Conservation (phyloP, 2,113 vertebrate genomes). For the Pionites leucogaster region DNA sequence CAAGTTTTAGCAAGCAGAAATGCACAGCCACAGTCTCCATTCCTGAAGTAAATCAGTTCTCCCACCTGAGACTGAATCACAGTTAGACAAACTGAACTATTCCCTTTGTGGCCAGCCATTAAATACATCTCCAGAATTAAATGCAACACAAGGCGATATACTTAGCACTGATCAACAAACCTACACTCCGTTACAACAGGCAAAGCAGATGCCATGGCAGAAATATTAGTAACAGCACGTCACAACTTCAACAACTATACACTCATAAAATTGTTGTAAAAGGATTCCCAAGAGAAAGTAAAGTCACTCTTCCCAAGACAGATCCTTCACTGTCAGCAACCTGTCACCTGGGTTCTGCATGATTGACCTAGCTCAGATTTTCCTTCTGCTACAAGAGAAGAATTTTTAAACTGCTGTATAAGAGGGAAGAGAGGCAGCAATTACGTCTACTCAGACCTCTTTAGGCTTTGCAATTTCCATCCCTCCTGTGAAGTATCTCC, state of each 20-base stretch:
- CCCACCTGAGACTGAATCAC: constrained; percentile 15
- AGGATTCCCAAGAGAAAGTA: not conserved
- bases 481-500: not conserved
- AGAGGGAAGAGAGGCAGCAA: not conserved
- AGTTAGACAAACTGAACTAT: not conserved
- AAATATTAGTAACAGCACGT: not conserved
- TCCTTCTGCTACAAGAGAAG: not conserved
- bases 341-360: not conserved
- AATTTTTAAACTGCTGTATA: not conserved
- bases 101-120: not conserved
- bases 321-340: not conserved
- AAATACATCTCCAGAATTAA: not conserved
- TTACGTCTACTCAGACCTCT: not conserved
- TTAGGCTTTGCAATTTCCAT: not conserved
- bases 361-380: not conserved
- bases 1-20: not conserved
- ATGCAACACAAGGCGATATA: not conserved
- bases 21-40: not conserved
- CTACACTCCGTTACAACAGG: not conserved
- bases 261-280: not conserved
- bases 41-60: not conserved
- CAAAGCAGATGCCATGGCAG: not conserved
- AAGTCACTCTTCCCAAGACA: not conserved
- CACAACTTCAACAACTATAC: not conserved
- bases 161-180: not conserved